Conservation (phyloP, 30 jellyfish, hydroid and myxozoan genomes). For the Pelagia noctiluca region DNA sequence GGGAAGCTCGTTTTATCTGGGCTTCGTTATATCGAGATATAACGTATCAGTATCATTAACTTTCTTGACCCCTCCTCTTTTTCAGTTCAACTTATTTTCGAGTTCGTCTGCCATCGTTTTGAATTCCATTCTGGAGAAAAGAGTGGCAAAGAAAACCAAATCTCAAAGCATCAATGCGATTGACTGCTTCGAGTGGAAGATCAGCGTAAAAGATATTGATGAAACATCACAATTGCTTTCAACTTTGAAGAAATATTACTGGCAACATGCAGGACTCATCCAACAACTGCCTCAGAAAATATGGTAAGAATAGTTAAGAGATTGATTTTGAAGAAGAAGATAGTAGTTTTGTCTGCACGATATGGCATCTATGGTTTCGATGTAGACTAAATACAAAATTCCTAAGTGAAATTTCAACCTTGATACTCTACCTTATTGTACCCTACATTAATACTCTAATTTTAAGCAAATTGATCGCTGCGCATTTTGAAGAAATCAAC, state of each 20-base stretch:
- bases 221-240: constrained; percentile 20
- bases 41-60: too few species aligned
- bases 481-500: too few species aligned
- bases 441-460: too few species aligned
- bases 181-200: constrained; percentile 33
- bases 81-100: constrained; percentile 40
- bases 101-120: constrained; percentile 10
- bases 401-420: too few species aligned
- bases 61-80: not conserved
- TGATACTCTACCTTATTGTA: too few species aligned
- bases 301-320: constrained; percentile 5
- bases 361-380: too few species aligned
- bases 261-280: constrained; percentile 35
- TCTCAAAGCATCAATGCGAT: not conserved
- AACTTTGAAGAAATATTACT: not conserved
- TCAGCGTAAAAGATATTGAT: constrained; percentile 40
- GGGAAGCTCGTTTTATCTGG: too few species aligned
- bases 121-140: constrained; percentile 18
- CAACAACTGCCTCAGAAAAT: constrained; percentile 24
- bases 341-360: too few species aligned
- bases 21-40: too few species aligned
- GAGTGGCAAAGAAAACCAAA: constrained; percentile 12
- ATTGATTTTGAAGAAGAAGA: not conserved
- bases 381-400: too few species aligned
- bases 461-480: too few species aligned